Percentiles rank a stretch among this genome's conserved stretches.
phyloP scores from a whole-genome alignment of 2,888 invertebrate species.

The Synergus japonicus region DNA sequence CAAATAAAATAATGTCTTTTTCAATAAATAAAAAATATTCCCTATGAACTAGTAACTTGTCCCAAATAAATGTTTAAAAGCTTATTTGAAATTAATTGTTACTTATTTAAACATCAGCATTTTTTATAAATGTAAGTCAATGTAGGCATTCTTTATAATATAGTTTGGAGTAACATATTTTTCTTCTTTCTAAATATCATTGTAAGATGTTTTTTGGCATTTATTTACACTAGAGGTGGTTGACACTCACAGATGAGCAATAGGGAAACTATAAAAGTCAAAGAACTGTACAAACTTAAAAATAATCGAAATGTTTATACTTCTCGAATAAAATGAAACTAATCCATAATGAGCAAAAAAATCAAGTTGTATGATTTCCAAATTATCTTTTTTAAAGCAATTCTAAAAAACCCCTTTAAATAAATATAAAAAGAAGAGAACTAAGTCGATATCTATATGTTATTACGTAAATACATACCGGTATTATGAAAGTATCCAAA shows the following conservation, averaged over 20 bases:
- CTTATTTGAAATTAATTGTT: not conserved
- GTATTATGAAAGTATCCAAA: not conserved
- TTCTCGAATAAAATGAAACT: no score
- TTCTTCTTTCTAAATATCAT: not conserved
- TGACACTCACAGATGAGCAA: not conserved
- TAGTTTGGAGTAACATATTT: not conserved
- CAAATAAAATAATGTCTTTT: not conserved
- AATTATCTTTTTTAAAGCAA: not conserved
- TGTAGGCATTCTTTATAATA: not conserved
- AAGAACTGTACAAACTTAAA: not conserved
- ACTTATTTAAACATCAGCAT: not conserved
- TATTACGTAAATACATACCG: not conserved
- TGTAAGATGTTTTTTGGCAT: not conserved
- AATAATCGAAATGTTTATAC: no score
- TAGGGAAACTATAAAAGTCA: not conserved
- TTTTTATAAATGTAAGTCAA: not conserved
- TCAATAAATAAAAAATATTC: constrained; percentile 10
- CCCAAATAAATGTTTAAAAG: not conserved
- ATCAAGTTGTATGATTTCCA: not conserved
- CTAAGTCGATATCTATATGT: not conserved
- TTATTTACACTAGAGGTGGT: constrained; percentile 5
- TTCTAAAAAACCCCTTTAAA: not conserved
- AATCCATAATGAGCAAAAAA: no score
- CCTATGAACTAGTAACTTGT: not conserved
- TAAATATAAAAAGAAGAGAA: not conserved